Percentiles rank a stretch among this genome's conserved stretches.
Conservation (phyloP, 53 echinoderm and acorn worm species). For the Echinometra lucunter region DNA sequence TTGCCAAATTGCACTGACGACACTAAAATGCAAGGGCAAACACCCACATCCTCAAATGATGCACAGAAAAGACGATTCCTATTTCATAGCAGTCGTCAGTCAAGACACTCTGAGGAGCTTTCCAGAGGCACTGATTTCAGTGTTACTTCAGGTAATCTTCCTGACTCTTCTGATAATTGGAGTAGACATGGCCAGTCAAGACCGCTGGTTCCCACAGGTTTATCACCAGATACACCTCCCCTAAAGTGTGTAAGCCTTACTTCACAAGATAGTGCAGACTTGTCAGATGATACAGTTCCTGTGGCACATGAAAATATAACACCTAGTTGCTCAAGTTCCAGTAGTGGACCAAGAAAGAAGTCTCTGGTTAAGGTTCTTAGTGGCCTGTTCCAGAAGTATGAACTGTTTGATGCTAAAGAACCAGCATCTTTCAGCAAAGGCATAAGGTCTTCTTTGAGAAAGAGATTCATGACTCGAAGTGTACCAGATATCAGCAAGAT, state of each 20-base stretch:
- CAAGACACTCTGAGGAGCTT: not conserved
- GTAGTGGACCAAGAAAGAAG: not conserved
- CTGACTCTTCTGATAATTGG: not conserved
- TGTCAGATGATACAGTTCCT: not conserved
- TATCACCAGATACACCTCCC: slow-evolving; percentile 37
- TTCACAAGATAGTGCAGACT: not conserved
- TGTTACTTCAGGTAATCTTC: not conserved
- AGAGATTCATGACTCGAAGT: slow-evolving; percentile 50
- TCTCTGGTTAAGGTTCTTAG: slow-evolving; percentile 45
- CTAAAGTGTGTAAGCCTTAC: not conserved
- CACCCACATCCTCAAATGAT: not conserved
- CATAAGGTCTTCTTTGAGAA: slow-evolving; percentile 41
- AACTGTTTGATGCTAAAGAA: slow-evolving; percentile 44
- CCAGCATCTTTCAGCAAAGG: slow-evolving; percentile 40
- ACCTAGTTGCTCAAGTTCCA: not conserved
- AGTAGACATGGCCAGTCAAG: not conserved
- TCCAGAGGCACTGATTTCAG: not conserved
- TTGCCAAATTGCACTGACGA: not conserved
- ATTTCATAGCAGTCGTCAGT: not conserved
- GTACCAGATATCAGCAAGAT: slow-evolving; percentile 58
- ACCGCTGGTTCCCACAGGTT: not conserved
- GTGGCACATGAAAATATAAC: not conserved
- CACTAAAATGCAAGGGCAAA: not conserved
- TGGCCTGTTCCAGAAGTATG: slow-evolving; percentile 48
- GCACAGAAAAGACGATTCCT: not conserved